A percentile compares a stretch with the other conserved stretches of the same genome.
Conservation (phyloP, 2,888 invertebrate species). For the Epirrita christyi region DNA sequence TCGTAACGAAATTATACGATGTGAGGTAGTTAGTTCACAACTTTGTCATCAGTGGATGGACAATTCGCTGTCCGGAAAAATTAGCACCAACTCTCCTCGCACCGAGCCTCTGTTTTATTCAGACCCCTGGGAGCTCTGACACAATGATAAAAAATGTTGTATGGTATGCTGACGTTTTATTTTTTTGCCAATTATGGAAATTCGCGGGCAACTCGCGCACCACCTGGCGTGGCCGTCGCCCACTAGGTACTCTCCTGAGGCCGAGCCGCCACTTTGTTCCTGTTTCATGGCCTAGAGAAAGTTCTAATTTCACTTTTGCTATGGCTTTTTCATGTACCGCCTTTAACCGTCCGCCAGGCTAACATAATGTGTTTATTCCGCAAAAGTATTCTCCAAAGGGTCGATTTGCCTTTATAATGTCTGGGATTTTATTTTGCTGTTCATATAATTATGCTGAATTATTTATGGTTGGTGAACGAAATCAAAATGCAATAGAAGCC, state of each 20-base stretch:
- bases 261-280: slow-evolving; percentile 53
- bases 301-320: slow-evolving; percentile 64
- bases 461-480: too few species aligned
- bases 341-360: slow-evolving; percentile 19
- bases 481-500: slow-evolving; percentile 29
- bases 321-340: slow-evolving; percentile 28
- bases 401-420: slow-evolving; percentile 46
- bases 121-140: slow-evolving; percentile 69
- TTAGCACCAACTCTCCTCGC: slow-evolving; percentile 66
- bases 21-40: slow-evolving; percentile 42
- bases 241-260: slow-evolving; percentile 36
- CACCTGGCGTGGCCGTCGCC: slow-evolving; percentile 59
- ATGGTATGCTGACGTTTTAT: slow-evolving; percentile 66
- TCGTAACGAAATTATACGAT: slow-evolving; percentile 21
- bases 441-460: slow-evolving; percentile 41
- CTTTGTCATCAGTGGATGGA: slow-evolving; percentile 57
- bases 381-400: slow-evolving; percentile 14
- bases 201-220: slow-evolving; percentile 60
- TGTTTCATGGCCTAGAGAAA: slow-evolving; percentile 56
- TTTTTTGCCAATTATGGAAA: slow-evolving; percentile 75
- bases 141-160: slow-evolving; percentile 74
- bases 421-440: slow-evolving; percentile 49
- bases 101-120: slow-evolving; percentile 76
- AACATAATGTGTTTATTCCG: slow-evolving; percentile 19
- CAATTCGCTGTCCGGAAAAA: slow-evolving; percentile 67